Evolutionary conservation across 2,888 invertebrate genomes (phyloP).

Genomic region (Idaea dimidiata): DNA sequence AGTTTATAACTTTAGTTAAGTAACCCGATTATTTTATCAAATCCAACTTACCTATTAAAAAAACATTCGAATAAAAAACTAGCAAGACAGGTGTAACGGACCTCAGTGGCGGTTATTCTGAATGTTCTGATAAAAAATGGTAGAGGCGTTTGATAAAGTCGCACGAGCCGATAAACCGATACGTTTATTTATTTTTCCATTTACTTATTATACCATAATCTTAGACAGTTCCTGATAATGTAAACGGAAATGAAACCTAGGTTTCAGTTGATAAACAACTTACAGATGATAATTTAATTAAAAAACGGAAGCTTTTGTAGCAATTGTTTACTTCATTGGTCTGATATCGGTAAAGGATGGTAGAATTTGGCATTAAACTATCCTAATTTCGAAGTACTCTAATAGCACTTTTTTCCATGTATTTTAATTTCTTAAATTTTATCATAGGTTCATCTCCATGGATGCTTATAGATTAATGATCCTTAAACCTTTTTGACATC

Average conservation of each 20-base stretch:
- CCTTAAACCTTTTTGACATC: no score
- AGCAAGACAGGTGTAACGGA: constrained; percentile 73
- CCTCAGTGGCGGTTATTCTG: constrained; percentile 67
- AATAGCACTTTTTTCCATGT: no score
- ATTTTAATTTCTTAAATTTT: no score
- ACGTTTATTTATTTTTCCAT: constrained; percentile 41
- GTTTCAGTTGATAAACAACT: no score
- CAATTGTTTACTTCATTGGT: no score
- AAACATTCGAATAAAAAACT: not conserved
- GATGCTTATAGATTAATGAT: no score
- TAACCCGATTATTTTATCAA: constrained; percentile 12
- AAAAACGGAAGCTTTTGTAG: not conserved
- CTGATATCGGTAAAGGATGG: no score
- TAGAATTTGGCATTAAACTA: no score
- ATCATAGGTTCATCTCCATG: no score
- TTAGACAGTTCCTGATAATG: constrained; percentile 4
- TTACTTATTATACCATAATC: constrained; percentile 28
- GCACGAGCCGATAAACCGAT: constrained; percentile 43
- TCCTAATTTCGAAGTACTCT: no score
- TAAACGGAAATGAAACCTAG: not conserved
- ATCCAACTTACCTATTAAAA: not conserved
- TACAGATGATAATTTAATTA: not conserved
- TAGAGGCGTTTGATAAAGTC: constrained; percentile 53
- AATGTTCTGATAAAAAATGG: constrained; percentile 66
- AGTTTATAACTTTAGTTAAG: not conserved